phyloP scores from a whole-genome alignment of 2,113 vertebrate species.

The Gymnocephalus cernua region DNA sequence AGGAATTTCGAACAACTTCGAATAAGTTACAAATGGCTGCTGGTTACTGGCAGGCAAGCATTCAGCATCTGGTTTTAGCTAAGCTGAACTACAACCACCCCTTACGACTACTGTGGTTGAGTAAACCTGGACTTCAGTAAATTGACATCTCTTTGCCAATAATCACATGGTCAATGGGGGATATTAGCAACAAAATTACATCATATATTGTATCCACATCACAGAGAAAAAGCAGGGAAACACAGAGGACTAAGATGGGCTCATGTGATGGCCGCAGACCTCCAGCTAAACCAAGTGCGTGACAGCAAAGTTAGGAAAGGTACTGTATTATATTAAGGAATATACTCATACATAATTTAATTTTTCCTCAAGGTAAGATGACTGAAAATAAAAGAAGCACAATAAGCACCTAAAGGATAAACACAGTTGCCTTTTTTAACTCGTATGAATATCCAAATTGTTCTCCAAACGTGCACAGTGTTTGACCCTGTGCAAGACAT shows the following conservation, averaged over 20 bases:
- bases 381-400: neutral
- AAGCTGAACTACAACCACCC: neutral
- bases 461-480: neutral
- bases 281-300: neutral
- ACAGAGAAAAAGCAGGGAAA: neutral
- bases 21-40: neutral
- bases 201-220: slow-evolving; percentile 2
- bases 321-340: neutral
- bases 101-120: neutral
- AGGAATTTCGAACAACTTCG: neutral
- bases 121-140: neutral
- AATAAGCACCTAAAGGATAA: neutral
- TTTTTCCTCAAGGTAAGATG: neutral
- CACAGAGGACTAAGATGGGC: neutral
- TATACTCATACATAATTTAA: neutral
- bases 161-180: slow-evolving; percentile 17
- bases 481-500: slow-evolving; percentile 18
- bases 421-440: neutral
- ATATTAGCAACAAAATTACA: slow-evolving; percentile 1
- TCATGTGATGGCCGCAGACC: neutral
- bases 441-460: neutral
- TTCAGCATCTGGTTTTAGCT: neutral
- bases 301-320: neutral
- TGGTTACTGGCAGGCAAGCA: neutral
- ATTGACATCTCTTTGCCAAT: slow-evolving; percentile 3